Evolutionary conservation across 2,888 invertebrate genomes (phyloP).

Genomic region (Lamproptera curius): DNA sequence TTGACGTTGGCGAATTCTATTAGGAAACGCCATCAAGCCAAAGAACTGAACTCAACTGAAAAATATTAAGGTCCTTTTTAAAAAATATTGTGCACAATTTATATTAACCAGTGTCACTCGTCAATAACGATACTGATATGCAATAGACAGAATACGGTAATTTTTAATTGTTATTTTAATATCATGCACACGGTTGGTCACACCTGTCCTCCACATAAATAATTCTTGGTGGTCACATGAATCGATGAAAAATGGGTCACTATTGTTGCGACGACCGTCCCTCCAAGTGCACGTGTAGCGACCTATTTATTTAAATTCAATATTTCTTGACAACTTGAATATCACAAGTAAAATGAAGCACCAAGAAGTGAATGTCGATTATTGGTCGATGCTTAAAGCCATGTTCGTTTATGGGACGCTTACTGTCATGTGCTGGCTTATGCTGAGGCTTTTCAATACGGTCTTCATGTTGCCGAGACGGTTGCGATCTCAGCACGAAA

Average conservation of each 20-base stretch:
- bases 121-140: too few species aligned
- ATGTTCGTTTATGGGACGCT: conserved; percentile 80
- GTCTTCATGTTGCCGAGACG: conserved; percentile 82
- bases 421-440: conserved; percentile 81
- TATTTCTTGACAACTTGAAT: not conserved
- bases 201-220: conserved; percentile 51
- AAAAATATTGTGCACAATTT: too few species aligned
- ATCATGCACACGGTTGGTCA: conserved; percentile 39
- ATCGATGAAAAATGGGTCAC: conserved; percentile 62
- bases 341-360: conserved; percentile 68
- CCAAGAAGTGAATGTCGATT: conserved; percentile 83
- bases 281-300: conserved; percentile 23
- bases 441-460: conserved; percentile 81
- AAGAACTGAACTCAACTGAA: too few species aligned
- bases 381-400: conserved; percentile 81
- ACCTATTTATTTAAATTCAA: not conserved
- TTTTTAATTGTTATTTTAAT: too few species aligned
- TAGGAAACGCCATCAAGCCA: too few species aligned
- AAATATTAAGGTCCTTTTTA: too few species aligned
- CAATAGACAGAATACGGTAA: too few species aligned
- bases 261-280: conserved; percentile 36
- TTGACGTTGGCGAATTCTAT: too few species aligned
- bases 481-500: conserved; percentile 74
- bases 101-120: too few species aligned
- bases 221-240: conserved; percentile 49